Conservation (phyloP, 37 sponge, comb jelly and placozoan genomes). For the Eunapius fragilis region DNA sequence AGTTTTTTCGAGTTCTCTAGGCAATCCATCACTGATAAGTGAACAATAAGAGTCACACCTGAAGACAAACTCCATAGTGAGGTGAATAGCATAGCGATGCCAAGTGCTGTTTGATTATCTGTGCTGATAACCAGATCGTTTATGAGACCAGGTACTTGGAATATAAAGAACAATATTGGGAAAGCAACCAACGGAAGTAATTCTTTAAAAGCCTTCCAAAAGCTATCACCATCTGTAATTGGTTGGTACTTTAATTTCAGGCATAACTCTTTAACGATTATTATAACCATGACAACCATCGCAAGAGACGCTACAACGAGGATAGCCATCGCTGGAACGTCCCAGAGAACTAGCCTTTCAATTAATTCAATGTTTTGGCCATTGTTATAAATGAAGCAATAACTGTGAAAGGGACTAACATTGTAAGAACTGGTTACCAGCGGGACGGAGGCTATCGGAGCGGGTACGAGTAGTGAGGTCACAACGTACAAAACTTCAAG, state of each 20-base stretch:
- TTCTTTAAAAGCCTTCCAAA: neutral
- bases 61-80: no score
- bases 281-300: neutral
- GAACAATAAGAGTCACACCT: no score
- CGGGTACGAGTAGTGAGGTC: no score
- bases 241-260: neutral
- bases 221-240: neutral
- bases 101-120: neutral
- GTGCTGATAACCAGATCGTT: neutral
- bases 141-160: neutral
- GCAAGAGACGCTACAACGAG: neutral
- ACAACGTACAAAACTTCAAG: no score
- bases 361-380: neutral
- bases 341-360: neutral
- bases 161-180: neutral
- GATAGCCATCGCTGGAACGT: neutral
- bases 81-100: no score
- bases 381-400: no score
- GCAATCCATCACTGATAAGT: no score
- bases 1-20: no score
- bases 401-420: no score
- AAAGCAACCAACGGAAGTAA: neutral
- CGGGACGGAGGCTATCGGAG: no score
- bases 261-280: neutral
- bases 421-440: no score